Evolutionary conservation across 2,113 vertebrate species (phyloP), one percentile per base, ranked within the genome.

Genomic region (Leptobrachium ailaonicum): DNA sequence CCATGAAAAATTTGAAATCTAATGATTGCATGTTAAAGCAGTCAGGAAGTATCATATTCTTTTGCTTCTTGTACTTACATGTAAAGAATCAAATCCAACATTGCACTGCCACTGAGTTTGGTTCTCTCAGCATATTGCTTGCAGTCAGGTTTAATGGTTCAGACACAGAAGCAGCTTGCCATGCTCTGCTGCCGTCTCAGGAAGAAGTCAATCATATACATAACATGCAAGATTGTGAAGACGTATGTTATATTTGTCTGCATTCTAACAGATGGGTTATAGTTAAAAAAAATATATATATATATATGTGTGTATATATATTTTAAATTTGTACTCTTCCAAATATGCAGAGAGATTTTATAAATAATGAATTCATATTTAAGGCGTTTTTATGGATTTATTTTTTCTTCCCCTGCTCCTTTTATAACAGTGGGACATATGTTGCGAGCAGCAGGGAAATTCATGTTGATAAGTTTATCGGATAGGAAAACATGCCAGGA

Each of bases 371-470:
- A 40, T n/a, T 40, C 11, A 50, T 8, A 4, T n/a, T 78, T 56
- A 47, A n/a, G 60, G 40, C 20, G 13, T 71, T 62, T 47, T 78
- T 43, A 50, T 41, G 44, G 68, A 41, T 62, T 56, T 69, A 68
- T 32, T 13, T 8, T 44, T 11, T 58, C 7, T 4, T 69, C 12
- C 43, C 12, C 43, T 68, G 32, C 53, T 68, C 40, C 14, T n/a
- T 20, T 56, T 68, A 43, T 8, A 69, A 44, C 66, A 70, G 75
- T 41, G 56, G 40, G 56, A 63, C 76, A 78, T 78, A 78, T 78
- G 76, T 11, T 71, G 14, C 4, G 43, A 78, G 45, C 75, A 77
- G 50, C 66, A 60, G 66, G 66, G 20, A n/a, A 41, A 53, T 45
- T 43, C 4, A 41, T 60, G 50, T 77, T 69, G 20, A 60, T 77